Evolutionary conservation across 2,888 invertebrate genomes (phyloP).

Genomic region (Euzophera pinguis): DNA sequence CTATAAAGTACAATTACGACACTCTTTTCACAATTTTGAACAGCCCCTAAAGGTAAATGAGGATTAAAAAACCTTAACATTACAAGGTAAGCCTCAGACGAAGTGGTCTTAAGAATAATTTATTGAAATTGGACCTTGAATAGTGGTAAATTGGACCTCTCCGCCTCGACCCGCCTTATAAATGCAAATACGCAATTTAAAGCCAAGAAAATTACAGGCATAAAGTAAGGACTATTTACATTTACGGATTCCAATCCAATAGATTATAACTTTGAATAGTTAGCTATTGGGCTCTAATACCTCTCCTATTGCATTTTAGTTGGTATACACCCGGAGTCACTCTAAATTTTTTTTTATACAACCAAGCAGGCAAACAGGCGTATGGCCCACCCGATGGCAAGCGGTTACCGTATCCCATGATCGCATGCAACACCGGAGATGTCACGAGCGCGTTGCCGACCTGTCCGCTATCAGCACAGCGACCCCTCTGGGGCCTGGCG

Average conservation of each 20-base stretch:
- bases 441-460: too few relatives aligned
- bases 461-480: too few relatives aligned
- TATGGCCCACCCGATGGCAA: too few relatives aligned
- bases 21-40: background rate
- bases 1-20: too few relatives aligned
- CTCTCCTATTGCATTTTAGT: too few relatives aligned
- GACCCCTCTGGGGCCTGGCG: too few relatives aligned
- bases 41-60: background rate
- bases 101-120: conserved; percentile 26
- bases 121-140: conserved; percentile 34
- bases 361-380: too few relatives aligned
- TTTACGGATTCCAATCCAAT: background rate
- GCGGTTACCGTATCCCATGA: too few relatives aligned
- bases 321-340: too few relatives aligned
- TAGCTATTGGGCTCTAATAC: conserved; percentile 5
- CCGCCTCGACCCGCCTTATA: conserved; percentile 24
- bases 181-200: conserved; percentile 34
- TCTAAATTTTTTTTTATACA: too few relatives aligned
- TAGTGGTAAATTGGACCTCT: conserved; percentile 21
- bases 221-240: conserved; percentile 26
- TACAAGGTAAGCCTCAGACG: conserved; percentile 12
- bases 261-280: conserved; percentile 9
- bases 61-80: conserved; percentile 10
- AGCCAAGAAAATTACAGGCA: conserved; percentile 26
- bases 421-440: too few relatives aligned